Base-by-base conservation (phyloP, 2,797 vertebrate genomes). In the Cichlasoma orientale region DNA sequence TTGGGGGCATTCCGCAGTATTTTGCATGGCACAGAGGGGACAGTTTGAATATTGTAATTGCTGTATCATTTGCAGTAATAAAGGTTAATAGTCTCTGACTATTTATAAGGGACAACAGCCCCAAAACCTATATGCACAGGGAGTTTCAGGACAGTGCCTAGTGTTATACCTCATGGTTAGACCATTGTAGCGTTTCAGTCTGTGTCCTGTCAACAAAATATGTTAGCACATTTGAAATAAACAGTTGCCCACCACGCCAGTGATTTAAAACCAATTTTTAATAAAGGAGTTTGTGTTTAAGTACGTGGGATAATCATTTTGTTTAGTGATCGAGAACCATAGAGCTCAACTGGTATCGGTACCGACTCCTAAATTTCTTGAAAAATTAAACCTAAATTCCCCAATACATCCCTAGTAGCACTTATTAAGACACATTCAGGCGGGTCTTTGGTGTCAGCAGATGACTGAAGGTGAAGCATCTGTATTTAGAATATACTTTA, bases 351-450 rank as follows among this genome's bases (percentile, higher is more conserved):
- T 2, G 7, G 58, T 23, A 16, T n/a, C 38, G 33, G n/a, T 38
- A 21, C 3, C 1, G 0, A 38, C 58, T 8, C 23, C 13, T 41
- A 21, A 16, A 18, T 63, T n/a, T 21, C 4, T 53, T 9, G n/a
- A n/a, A 9, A 52, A 52, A 19, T 4, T n/a, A 1, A 52, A 52
- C 19, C 18, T 9, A 3, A 7, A 50, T 18, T 50, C 10, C 3
- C 13, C 38, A 33, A 8, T 52, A n/a, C 19, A n/a, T 4, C 50
- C 47, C 7, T 3, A 4, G 19, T 4, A n/a, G 19, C 4, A 4
- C 19, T 21, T 14, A 14, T 6, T 47, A 47, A 47, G 44, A 47
- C 14, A 47, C 38, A 47, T 47, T 7, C 14, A 18, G 44, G 44
- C 7, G 16, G 4, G 44, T 7, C 16, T 16, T 47, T 18, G 14